phyloP scores from a whole-genome alignment of 1,140 invertebrate species.

The Drosophila punjabiensis region DNA sequence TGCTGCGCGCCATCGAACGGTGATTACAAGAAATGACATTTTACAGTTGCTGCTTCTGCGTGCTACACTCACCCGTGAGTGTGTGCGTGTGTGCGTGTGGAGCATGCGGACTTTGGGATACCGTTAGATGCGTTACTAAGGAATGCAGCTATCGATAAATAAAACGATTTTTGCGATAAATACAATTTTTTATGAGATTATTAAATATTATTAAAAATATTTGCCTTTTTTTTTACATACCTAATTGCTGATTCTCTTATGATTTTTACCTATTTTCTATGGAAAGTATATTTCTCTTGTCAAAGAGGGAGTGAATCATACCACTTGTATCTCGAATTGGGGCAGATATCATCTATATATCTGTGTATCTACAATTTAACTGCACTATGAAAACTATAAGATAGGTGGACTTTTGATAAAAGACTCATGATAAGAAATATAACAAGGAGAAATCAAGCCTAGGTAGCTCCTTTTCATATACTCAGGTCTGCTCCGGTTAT shows the following conservation, averaged over 20 bases:
- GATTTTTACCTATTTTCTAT: background rate
- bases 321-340: background rate
- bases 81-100: background rate
- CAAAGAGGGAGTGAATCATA: background rate
- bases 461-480: too few species aligned
- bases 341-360: background rate
- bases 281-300: background rate
- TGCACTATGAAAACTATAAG: background rate
- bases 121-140: background rate
- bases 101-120: background rate
- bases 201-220: too few species aligned
- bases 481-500: too few species aligned
- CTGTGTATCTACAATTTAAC: background rate
- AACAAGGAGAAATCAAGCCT: too few species aligned
- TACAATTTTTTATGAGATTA: too few species aligned
- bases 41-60: constrained; percentile 40
- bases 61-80: constrained; percentile 9
- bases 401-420: too few species aligned
- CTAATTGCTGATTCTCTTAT: too few species aligned
- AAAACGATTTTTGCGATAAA: background rate
- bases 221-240: too few species aligned
- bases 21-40: constrained; percentile 41
- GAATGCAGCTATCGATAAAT: constrained; percentile 4
- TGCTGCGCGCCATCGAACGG: constrained; percentile 19
- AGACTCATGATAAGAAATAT: too few species aligned